Evolutionary conservation across 2,113 vertebrate genomes (phyloP).

Genomic region (Gopherus flavomarginatus): DNA sequence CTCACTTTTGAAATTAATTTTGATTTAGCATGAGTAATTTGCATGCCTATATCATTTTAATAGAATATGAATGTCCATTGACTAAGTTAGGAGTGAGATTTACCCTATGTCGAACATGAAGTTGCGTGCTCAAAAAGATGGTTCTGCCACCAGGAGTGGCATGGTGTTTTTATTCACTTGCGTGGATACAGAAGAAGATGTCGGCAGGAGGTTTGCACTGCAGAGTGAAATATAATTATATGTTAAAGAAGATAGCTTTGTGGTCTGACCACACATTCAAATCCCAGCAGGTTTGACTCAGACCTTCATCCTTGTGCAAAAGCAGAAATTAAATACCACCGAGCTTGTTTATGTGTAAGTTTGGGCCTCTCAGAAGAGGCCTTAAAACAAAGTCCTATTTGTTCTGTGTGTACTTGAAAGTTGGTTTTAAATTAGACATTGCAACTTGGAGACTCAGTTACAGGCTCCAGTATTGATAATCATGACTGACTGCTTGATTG

Average conservation of each 20-base stretch:
- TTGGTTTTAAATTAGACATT: neutral
- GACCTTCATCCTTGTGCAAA: neutral
- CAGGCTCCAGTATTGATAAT: neutral
- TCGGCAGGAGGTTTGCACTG: too few species aligned
- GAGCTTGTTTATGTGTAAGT: accelerated
- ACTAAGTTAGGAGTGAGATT: neutral
- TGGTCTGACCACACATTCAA: neutral
- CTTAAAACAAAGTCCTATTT: accelerated
- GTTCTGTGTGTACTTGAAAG: neutral
- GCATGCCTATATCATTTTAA: neutral
- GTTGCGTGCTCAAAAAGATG: neutral
- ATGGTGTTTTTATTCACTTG: neutral
- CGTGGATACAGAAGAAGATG: neutral
- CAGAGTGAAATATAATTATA: neutral
- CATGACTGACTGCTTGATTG: neutral
- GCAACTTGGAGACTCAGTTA: neutral
- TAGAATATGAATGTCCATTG: neutral
- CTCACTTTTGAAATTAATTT: neutral
- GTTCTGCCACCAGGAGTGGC: neutral
- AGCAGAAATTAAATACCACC: neutral
- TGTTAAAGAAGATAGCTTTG: neutral
- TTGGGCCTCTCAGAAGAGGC: neutral
- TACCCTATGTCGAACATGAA: neutral
- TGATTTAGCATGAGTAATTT: neutral
- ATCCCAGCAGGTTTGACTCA: neutral